Percentiles rank a stretch among this genome's conserved stretches.
Evolutionary conservation across 2,888 invertebrate genomes (phyloP).

Genomic region (Heliconius sara): DNA sequence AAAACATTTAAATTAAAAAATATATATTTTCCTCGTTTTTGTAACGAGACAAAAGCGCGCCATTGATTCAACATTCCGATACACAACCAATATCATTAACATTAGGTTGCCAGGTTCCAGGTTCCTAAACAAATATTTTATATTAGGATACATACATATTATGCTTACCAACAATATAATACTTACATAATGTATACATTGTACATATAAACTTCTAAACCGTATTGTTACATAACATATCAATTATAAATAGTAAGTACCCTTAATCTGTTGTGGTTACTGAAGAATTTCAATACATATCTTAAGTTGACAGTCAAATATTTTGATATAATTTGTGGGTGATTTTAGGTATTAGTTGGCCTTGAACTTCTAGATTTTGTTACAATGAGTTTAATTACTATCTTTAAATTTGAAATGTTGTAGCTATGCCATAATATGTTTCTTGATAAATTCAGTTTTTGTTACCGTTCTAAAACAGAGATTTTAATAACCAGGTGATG

Average conservation of each 20-base stretch:
- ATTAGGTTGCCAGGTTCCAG: no score
- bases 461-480: not conserved
- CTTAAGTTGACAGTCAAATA: slow-evolving; percentile 16
- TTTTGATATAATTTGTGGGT: slow-evolving; percentile 19
- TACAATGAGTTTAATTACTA: not conserved
- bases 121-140: no score
- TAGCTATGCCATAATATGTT: not conserved
- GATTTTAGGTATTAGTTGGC: slow-evolving; percentile 14
- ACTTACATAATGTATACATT: not conserved
- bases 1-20: no score
- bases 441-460: not conserved
- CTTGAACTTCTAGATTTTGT: slow-evolving; percentile 13
- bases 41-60: no score
- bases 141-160: not conserved
- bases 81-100: no score
- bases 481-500: not conserved
- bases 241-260: slow-evolving; percentile 4
- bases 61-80: no score
- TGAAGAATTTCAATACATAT: slow-evolving; percentile 17
- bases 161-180: no score
- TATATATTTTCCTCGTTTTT: no score
- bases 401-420: no score
- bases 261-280: slow-evolving; percentile 10
- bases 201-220: not conserved
- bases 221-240: not conserved